Base-by-base conservation (phyloP, 2,797 vertebrate genomes). In the Pipistrellus kuhlii region DNA sequence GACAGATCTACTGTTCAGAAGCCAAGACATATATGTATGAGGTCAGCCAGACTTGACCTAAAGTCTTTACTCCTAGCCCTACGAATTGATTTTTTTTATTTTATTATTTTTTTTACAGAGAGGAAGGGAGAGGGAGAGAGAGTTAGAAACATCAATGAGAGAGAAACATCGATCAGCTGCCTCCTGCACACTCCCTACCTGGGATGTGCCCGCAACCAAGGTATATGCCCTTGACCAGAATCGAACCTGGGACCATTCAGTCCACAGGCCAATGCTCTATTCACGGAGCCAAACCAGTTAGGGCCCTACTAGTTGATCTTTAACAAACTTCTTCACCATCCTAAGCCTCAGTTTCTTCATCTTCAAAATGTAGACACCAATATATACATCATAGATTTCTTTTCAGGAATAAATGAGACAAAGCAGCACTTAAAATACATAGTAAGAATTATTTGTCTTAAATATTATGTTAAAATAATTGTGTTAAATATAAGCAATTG, bases 331-430 rank as follows among this genome's bases (percentile, higher is more conserved):
- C 8, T 77, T 91, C 0, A 68, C 15, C 8, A 72, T 25, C 2
- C 0, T 55, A 51, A 90, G 5, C 25, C 27, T 62, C n/a, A 46
- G 14, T 62, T 91, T 81, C 3, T 27, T 62, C 44, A 44, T 93
- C 23, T 93, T 4, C 32, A 84, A 90, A 81, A 85, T 72, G 3
- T 8, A 82, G 53, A 87, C 23, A 35, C 20, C 18, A 38, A 57
- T 71, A 57, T 57, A 27, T 85, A 57, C 20, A 53, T 73, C 27
- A 71, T 10, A 51, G 48, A 53, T 73, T 86, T 89, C 69, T 53
- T 92, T 94, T 96, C 51, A 53, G 59, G 35, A 95, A 68, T 76
- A 85, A 82, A 57, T 64, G 32, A 89, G 35, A 80, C 9, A 91
- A 81, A 83, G 23, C 30, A 89, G 27, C 9, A 81, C 17, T 57